Conservation (phyloP, 1,140 invertebrate genomes). For the Piezodorus guildinii region DNA sequence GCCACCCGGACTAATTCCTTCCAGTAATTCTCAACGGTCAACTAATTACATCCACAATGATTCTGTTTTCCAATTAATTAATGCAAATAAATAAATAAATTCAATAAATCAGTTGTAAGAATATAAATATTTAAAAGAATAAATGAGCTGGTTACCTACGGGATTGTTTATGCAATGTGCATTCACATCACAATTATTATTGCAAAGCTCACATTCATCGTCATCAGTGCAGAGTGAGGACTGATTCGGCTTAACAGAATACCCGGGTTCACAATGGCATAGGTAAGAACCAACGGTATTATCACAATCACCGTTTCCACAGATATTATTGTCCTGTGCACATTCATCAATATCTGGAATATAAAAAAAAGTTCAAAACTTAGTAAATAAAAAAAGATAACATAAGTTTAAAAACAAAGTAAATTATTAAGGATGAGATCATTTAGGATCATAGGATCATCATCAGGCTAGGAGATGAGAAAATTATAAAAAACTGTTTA, state of each 20-base stretch:
- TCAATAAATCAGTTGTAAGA: no score
- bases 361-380: background rate
- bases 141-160: conserved; percentile 34
- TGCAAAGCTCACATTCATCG: conserved; percentile 69
- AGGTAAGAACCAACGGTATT: conserved; percentile 77
- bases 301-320: conserved; percentile 57
- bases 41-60: no score
- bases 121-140: background rate
- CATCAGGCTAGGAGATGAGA: no score
- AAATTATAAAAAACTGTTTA: no score
- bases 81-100: background rate
- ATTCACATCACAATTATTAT: conserved; percentile 63
- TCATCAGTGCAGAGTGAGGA: conserved; percentile 66
- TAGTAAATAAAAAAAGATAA: no score
- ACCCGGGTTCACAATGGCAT: conserved; percentile 65
- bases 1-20: no score
- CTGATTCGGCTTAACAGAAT: conserved; percentile 63
- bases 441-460: no score
- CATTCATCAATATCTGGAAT: conserved; percentile 60
- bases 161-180: conserved; percentile 72
- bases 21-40: no score
- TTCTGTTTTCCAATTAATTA: no score
- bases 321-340: conserved; percentile 49
- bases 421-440: no score
- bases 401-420: no score